Evolutionary conservation across 2,888 invertebrate species (phyloP), one percentile per base, ranked within the genome.

Genomic region (Ophion obscuratus): DNA sequence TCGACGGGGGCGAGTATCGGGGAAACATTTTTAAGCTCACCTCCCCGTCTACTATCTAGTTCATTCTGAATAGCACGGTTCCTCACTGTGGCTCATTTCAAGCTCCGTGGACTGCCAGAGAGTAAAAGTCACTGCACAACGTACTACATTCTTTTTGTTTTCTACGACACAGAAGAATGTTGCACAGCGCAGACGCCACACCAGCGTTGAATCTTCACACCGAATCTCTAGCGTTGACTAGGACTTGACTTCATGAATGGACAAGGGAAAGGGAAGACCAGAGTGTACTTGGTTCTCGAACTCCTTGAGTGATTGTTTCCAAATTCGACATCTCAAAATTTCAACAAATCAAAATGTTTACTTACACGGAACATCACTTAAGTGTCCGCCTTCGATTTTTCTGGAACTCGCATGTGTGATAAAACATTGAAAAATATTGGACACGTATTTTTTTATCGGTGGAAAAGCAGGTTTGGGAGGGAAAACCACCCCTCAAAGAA

Each of bases 21-120:
- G 81, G 83, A 83, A 70, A 77, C 20, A 86, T 75, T 86, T 86
- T 86, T 84, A 81, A 78, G 81, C 84, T 79, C 81, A 66, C 77
- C 77, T 75, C 47, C 59, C 64, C 64, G 20, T 20, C 53, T 40
- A 36, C 76, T 73, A 64, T 75, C 81, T 57, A 57, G 75, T 81
- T 81, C 81, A 71, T 86, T 81, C 84, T 75, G 47, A 66, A 77
- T 79, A 64, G 66, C 68, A 71, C 81, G 74, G 77, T 83, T 80
- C 83, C 86, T 81, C 81, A 73, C 70, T 70, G 64, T 59, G 53
- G 81, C 86, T 81, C 86, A 67, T 78, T 78, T 81, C 74, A 81
- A 84, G 75, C 75, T 77, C 64, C 64, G 70, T 62, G 59, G 47
- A 81, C 70, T 71, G 57, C 36, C 67, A 44, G 74, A 79, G 78